Percentiles rank a stretch among this genome's conserved stretches.
Conservation (phyloP, 1,140 invertebrate genomes). For the Bemisia tabaci region DNA sequence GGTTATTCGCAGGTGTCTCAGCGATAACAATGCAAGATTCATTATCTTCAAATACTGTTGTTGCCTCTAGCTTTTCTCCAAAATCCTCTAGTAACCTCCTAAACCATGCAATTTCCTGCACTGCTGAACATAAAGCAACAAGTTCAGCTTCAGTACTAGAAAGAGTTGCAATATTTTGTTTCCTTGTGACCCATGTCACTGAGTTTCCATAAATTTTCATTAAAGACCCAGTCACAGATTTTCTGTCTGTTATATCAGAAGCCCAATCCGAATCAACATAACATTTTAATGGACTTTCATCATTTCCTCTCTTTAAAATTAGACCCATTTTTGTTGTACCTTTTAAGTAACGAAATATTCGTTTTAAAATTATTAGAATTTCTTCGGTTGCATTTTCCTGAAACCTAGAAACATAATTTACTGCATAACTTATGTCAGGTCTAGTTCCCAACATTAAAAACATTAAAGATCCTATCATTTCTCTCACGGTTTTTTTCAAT, state of each 20-base stretch:
- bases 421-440: constrained; percentile 6
- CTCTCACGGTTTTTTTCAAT: not conserved
- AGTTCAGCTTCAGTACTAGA: constrained; percentile 24
- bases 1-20: constrained; percentile 2
- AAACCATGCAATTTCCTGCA: not conserved
- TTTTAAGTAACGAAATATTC: constrained; percentile 21
- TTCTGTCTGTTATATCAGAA: constrained; percentile 19
- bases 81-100: not conserved
- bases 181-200: constrained; percentile 21
- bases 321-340: constrained; percentile 18
- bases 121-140: constrained; percentile 12
- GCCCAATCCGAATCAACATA: constrained; percentile 21
- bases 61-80: not conserved
- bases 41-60: not conserved
- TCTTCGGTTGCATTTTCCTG: not conserved
- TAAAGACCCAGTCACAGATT: constrained; percentile 21
- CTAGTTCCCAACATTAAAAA: constrained; percentile 1
- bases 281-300: constrained; percentile 1
- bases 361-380: constrained; percentile 13
- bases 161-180: constrained; percentile 21
- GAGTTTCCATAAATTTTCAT: constrained; percentile 15
- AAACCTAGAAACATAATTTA: constrained; percentile 6
- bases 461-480: not conserved
- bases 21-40: not conserved
- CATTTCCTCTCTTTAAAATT: constrained; percentile 6